These are phyloP conservation scores for Limnephilus lunatus DNA, from an alignment of 2,888 invertebrate genomes.

Conservation along the genomic window DNA sequence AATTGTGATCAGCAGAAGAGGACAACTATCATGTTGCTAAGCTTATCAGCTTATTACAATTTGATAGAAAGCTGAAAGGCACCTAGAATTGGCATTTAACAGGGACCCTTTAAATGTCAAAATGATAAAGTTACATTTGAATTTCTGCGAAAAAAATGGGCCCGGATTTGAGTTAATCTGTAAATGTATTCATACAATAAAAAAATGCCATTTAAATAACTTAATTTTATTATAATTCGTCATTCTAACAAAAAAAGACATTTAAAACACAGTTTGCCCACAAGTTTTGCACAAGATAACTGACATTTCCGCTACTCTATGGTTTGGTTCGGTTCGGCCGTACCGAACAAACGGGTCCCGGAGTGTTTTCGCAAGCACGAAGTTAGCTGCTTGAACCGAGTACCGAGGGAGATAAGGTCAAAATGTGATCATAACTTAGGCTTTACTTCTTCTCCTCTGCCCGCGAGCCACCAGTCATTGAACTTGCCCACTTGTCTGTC, in stretches of 20 bases:
- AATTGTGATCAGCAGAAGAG: too few species aligned
- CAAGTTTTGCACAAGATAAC: background rate
- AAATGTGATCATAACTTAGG: slow-evolving; percentile 20
- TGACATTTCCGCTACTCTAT: background rate
- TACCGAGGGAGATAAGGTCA: slow-evolving; percentile 20
- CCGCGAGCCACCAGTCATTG: background rate
- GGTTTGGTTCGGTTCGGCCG: background rate
- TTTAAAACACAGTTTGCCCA: background rate
- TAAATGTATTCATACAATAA: too few species aligned
- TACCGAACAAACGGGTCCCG: background rate
- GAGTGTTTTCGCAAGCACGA: background rate
- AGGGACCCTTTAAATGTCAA: too few species aligned
- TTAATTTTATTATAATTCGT: background rate
- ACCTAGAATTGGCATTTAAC: too few species aligned
- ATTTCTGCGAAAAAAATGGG: too few species aligned
- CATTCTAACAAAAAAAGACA: background rate
- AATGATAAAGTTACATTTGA: too few species aligned
- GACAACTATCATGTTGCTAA: too few species aligned
- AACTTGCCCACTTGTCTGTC: background rate
- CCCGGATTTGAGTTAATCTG: too few species aligned
- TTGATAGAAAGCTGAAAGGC: too few species aligned
- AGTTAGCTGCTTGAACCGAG: background rate
- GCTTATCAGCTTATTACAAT: too few species aligned
- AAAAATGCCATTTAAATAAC: too few species aligned
- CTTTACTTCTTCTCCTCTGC: background rate